Conservation (phyloP, 2,888 invertebrate species). For the Drepana falcataria region DNA sequence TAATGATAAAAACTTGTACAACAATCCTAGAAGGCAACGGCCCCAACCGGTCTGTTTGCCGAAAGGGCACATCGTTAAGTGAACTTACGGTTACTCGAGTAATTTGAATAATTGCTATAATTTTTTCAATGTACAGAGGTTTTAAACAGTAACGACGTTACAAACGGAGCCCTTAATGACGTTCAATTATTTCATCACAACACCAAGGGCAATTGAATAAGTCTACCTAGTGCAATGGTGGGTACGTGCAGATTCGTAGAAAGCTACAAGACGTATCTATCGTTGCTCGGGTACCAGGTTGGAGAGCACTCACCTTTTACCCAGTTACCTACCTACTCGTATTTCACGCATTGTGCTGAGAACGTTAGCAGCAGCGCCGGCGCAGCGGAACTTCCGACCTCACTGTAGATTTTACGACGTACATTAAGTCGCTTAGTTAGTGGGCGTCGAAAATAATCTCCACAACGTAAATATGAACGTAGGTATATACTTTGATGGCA, state of each 20-base stretch:
- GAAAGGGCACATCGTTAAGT: not conserved
- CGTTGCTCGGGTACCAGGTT: not conserved
- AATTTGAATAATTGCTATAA: not conserved
- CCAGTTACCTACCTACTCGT: constrained; percentile 43
- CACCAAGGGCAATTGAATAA: not conserved
- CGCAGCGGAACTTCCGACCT: constrained; percentile 27
- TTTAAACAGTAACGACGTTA: not conserved
- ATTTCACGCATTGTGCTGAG: constrained; percentile 28
- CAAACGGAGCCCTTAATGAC: not conserved
- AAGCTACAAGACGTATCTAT: constrained; percentile 1
- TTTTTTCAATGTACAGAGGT: not conserved
- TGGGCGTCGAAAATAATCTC: not conserved
- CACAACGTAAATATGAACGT: too few relatives aligned
- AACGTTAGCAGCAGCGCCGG: constrained; percentile 11
- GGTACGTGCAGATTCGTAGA: not conserved
- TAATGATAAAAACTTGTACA: constrained; percentile 16
- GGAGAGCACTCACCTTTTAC: constrained; percentile 49
- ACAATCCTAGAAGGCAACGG: constrained; percentile 5
- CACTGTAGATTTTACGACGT: constrained; percentile 10
- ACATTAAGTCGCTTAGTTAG: not conserved
- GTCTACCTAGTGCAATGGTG: not conserved
- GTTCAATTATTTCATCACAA: not conserved
- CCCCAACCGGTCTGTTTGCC: not conserved
- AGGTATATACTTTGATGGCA: too few relatives aligned
- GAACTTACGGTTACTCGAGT: not conserved